Evolutionary conservation across 2,113 vertebrate species (phyloP).

Genomic region (Clarias batrachus): DNA sequence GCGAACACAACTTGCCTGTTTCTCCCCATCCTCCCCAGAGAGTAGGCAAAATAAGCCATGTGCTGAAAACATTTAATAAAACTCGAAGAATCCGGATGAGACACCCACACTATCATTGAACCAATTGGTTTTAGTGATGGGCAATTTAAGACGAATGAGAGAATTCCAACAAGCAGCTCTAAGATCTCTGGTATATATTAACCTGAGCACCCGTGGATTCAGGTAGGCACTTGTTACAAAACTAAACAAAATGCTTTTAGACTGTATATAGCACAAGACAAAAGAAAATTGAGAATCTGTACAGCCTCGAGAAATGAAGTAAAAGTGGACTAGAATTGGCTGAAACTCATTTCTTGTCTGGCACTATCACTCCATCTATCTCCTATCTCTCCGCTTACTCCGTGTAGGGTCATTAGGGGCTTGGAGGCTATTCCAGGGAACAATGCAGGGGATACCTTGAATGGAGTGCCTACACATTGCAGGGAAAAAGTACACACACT

Average conservation of each 20-base stretch:
- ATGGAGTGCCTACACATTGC: too few species aligned
- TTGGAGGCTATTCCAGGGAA: too few species aligned
- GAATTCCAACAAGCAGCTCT: not conserved
- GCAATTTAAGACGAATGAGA: slow-evolving; percentile 11
- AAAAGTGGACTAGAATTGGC: not conserved
- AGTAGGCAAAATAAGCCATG: slow-evolving; percentile 31
- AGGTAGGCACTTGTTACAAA: not conserved
- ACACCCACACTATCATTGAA: not conserved
- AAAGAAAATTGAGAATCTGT: not conserved
- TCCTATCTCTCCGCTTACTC: too few species aligned
- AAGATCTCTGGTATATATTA: not conserved
- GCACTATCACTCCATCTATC: not conserved
- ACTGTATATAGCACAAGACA: not conserved
- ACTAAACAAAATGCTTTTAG: not conserved
- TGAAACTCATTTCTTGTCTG: not conserved
- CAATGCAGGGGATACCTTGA: too few species aligned
- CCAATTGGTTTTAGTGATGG: slow-evolving; percentile 19
- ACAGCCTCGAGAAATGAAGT: not conserved
- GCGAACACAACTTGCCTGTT: slow-evolving; percentile 14
- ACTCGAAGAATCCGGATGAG: slow-evolving; percentile 19
- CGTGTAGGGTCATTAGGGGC: too few species aligned
- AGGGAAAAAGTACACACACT: too few species aligned
- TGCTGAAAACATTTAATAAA: slow-evolving; percentile 22
- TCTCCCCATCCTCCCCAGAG: slow-evolving; percentile 12
- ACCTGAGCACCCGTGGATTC: too few species aligned